Evolutionary conservation across 2,113 vertebrate genomes (phyloP), one percentile per base, ranked within the genome.

Genomic region (Catagonus wagneri): DNA sequence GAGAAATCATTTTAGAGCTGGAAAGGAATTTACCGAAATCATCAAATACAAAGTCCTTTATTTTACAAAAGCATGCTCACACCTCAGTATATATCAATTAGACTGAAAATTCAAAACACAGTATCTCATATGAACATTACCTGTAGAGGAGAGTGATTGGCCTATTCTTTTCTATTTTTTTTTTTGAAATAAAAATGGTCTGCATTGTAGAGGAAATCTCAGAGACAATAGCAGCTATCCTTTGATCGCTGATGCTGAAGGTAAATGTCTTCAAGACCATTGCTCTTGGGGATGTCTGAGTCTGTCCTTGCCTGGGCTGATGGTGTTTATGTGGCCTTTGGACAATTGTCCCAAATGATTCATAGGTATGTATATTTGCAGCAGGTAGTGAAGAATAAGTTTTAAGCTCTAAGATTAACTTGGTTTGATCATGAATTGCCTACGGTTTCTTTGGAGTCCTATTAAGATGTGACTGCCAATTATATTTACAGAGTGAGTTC

Each of bases 81-180:
- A 80, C 20, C 89, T 32, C 1, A n/a, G 44, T 56, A 6, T 69
- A 52, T 95, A 89, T 92, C 96, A 93, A 78, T 97, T 96, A 95
- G 98, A 97, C 89, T 39, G 44, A 91, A 87, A 98, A 93, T 93
- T 89, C 50, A 96, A 96, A 97, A 23, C 25, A 96, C 74, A 95
- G 29, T 83, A 84, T 75, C 83, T 89, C 90, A 96, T 61, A 58
- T 54, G 63, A 91, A 81, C 1, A 60, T 52, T 23, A 68, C 75
- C 79, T 95, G 0, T 1, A 1, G 81, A 58, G 84, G 65, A 81
- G 61, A 93, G 65, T 61, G 68, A 92, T 87, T 92, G 75, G 83
- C 87, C 65, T n/a, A 7, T 17, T 8, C 10, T 68, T 89, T 90
- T 97, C 83, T 80, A 58, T 58, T 80, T 94, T 80, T 68, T 44